Evolutionary conservation across 2,797 vertebrate species (phyloP).

Genomic region (Chaetodon trifasciatus): DNA sequence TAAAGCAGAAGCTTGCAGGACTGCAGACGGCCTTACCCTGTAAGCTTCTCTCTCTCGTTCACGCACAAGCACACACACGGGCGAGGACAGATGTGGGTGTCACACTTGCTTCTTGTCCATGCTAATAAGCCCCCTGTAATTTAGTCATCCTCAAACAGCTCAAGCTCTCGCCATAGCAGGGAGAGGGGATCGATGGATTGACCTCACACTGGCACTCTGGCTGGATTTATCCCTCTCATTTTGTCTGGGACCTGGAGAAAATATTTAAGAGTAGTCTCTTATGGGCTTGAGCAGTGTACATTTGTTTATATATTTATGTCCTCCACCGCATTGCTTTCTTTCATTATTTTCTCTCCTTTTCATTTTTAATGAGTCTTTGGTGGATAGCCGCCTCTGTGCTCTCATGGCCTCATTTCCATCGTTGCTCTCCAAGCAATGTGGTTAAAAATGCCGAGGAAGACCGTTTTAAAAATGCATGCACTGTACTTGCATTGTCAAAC

Average conservation of each 20-base stretch:
- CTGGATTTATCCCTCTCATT: conserved; percentile 64
- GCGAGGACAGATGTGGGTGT: conserved; percentile 54
- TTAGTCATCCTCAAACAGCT: conserved; percentile 59
- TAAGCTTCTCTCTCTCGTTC: conserved; percentile 15
- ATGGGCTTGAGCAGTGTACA: conserved; percentile 39
- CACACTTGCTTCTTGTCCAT: conserved; percentile 65
- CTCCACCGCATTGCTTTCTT: conserved; percentile 49
- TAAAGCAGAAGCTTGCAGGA: conserved; percentile 28
- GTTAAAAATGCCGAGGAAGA: conserved; percentile 50
- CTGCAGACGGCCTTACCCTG: conserved; percentile 18
- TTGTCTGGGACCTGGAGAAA: conserved; percentile 50
- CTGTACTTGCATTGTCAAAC: conserved; percentile 64
- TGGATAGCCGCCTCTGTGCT: conserved; percentile 45
- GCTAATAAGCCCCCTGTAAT: conserved; percentile 70
- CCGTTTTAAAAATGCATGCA: conserved; percentile 72
- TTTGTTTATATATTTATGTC: conserved; percentile 60
- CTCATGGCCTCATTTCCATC: conserved; percentile 45
- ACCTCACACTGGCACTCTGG: conserved; percentile 50
- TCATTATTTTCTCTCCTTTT: conserved; percentile 60
- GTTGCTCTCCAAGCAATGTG: conserved; percentile 51
- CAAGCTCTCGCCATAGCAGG: conserved; percentile 29
- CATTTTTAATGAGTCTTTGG: conserved; percentile 78
- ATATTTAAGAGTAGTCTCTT: conserved; percentile 41
- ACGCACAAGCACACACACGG: conserved; percentile 25
- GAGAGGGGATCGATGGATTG: conserved; percentile 46